A percentile compares a stretch with the other conserved stretches of the same genome.
phyloP scores from a whole-genome alignment of 2,888 invertebrate species.

The Marronus borbonicus region DNA sequence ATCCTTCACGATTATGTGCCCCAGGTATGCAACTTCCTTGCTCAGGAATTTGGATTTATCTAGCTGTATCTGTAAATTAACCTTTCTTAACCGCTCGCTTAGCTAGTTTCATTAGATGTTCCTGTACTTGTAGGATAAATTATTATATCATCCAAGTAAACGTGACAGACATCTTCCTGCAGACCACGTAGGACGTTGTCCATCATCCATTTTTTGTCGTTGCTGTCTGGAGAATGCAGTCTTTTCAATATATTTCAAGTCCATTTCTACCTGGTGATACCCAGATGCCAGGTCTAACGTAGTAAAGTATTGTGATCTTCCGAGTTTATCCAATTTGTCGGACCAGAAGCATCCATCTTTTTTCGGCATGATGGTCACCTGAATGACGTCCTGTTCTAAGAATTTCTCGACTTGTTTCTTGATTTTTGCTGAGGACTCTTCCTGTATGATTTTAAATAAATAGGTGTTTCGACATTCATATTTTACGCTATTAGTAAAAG shows the following conservation, averaged over 20 bases:
- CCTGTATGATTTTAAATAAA: conserved; percentile 56
- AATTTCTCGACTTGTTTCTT: conserved; percentile 50
- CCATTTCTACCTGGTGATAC: conserved; percentile 55
- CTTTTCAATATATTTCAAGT: conserved; percentile 49
- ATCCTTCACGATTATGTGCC: conserved; percentile 43
- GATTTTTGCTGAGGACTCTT: conserved; percentile 57
- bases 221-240: conserved; percentile 57
- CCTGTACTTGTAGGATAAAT: conserved; percentile 54
- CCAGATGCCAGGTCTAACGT: no score
- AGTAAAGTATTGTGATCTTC: conserved; percentile 49
- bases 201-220: conserved; percentile 63
- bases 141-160: conserved; percentile 63
- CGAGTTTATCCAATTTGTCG: conserved; percentile 56
- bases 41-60: background rate
- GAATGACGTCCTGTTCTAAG: conserved; percentile 53
- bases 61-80: conserved; percentile 19
- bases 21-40: conserved; percentile 32
- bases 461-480: conserved; percentile 53
- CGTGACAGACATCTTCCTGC: conserved; percentile 57
- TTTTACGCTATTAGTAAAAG: conserved; percentile 50
- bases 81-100: conserved; percentile 52
- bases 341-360: conserved; percentile 53
- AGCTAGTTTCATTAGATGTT: conserved; percentile 49
- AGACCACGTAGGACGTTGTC: conserved; percentile 61
- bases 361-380: conserved; percentile 51